Percentiles rank a stretch among this genome's conserved stretches.
phyloP scores from a whole-genome alignment of 1,140 invertebrate species.

The Copidosoma floridanum region DNA sequence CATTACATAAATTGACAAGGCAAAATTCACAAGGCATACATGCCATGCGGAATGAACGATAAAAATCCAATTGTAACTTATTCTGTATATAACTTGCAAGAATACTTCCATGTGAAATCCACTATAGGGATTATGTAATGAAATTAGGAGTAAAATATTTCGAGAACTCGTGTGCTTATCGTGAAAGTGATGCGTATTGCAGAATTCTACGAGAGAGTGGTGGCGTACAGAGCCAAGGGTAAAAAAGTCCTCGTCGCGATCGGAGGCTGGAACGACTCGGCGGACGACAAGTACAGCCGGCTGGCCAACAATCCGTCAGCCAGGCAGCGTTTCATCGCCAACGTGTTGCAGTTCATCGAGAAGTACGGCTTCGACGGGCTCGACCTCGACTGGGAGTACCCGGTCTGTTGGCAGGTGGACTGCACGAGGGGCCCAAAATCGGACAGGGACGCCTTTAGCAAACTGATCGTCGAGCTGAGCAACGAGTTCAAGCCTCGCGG shows the following conservation, averaged over 20 bases:
- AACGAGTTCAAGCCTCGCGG: conserved; percentile 69
- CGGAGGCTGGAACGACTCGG: conserved; percentile 67
- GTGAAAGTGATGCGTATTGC: neutral
- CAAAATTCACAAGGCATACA: too few relatives aligned
- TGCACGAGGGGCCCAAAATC: conserved; percentile 73
- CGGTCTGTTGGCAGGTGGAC: conserved; percentile 68
- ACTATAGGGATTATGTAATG: too few relatives aligned
- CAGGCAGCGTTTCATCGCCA: conserved; percentile 56
- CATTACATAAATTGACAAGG: too few relatives aligned
- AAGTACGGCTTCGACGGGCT: conserved; percentile 64
- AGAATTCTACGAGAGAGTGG: conserved; percentile 63
- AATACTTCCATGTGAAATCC: too few relatives aligned
- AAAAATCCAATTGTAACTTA: too few relatives aligned
- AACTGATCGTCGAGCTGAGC: conserved; percentile 70
- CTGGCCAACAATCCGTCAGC: conserved; percentile 57
- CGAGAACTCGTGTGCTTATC: too few relatives aligned
- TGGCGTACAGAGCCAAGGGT: conserved; percentile 56
- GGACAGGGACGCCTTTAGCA: conserved; percentile 74
- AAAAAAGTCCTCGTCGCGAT: conserved; percentile 64
- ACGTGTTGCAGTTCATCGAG: conserved; percentile 59
- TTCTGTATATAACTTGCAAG: too few relatives aligned
- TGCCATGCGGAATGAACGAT: too few relatives aligned
- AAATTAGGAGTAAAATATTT: too few relatives aligned
- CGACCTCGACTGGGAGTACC: conserved; percentile 69
- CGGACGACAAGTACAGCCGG: conserved; percentile 63